A percentile compares a stretch with the other conserved stretches of the same genome.
Conservation (phyloP, 92 coral and sea anemone genomes). For the Porites evermanni region DNA sequence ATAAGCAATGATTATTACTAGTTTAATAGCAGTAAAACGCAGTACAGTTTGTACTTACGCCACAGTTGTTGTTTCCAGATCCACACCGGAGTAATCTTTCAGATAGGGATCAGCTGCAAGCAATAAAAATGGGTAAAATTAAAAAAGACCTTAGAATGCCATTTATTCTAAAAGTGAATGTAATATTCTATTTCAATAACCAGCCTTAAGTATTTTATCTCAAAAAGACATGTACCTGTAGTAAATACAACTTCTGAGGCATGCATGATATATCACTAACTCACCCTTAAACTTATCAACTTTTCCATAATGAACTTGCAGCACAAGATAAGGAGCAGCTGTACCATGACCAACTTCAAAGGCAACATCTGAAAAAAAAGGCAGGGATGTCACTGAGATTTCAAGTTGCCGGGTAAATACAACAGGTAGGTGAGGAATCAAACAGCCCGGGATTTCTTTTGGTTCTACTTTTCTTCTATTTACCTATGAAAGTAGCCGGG, state of each 20-base stretch:
- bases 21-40: too few species aligned
- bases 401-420: too few species aligned
- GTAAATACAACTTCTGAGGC: too few species aligned
- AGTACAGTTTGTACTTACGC: neutral
- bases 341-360: conserved; percentile 86
- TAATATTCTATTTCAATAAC: too few species aligned
- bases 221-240: too few species aligned
- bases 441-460: too few species aligned
- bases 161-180: too few species aligned
- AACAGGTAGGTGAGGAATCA: too few species aligned
- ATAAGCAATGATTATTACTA: too few species aligned
- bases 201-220: too few species aligned
- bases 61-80: conserved; percentile 53
- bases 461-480: too few species aligned
- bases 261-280: conserved; percentile 8
- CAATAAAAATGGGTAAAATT: neutral
- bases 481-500: too few species aligned
- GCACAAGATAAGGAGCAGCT: conserved; percentile 72
- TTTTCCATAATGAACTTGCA: conserved; percentile 98
- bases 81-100: conserved; percentile 89
- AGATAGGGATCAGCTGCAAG: conserved; percentile 68
- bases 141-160: neutral
- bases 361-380: conserved; percentile 84
- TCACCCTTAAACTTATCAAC: conserved; percentile 86
- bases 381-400: neutral